A percentile compares a stretch with the other conserved stretches of the same genome.
phyloP scores from a whole-genome alignment of 30 jellyfish, hydroid and myxozoan species.

The Phacellophora camtschatica region DNA sequence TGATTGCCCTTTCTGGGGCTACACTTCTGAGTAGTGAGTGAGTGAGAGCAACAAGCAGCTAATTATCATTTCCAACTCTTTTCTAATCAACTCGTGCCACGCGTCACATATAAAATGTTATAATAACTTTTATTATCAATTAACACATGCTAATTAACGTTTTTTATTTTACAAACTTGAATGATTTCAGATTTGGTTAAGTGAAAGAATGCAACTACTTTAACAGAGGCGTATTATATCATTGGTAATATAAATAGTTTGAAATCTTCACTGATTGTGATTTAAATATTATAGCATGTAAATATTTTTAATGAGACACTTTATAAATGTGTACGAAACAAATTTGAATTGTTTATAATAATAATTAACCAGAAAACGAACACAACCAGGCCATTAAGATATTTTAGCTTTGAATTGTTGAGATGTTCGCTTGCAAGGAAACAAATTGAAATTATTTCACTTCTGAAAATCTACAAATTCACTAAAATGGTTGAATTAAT shows the following conservation, averaged over 20 bases:
- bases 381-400: not conserved
- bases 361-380: not conserved
- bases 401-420: not conserved
- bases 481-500: conserved; percentile 13
- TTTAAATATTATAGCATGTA: not conserved
- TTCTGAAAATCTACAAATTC: conserved; percentile 33
- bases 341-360: not conserved
- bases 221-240: not conserved
- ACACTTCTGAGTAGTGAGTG: no score
- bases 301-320: conserved; percentile 1
- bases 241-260: not conserved
- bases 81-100: no score
- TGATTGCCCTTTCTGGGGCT: no score
- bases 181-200: not conserved
- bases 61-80: no score
- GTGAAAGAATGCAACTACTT: not conserved
- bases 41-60: no score
- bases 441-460: conserved; percentile 13
- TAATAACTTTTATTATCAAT: no score
- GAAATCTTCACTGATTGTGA: not conserved
- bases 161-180: not conserved
- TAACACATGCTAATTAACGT: no score
- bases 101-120: no score
- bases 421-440: not conserved
- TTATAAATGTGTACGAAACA: conserved; percentile 5